Evolutionary conservation across 2,797 vertebrate genomes (phyloP).

Genomic region (Catharus ustulatus): DNA sequence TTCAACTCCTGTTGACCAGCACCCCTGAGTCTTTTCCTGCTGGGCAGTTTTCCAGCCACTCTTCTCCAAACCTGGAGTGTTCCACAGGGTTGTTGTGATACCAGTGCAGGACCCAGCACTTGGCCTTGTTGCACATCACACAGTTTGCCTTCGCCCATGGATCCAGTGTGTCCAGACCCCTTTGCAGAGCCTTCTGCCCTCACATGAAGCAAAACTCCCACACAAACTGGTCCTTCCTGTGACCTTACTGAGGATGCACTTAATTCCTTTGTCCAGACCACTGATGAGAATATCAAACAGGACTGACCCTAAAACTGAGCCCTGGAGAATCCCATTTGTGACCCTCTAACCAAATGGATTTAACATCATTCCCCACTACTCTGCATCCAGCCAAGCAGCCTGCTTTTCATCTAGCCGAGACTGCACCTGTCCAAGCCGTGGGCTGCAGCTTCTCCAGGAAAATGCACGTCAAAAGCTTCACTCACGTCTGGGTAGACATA

Average conservation of each 20-base stretch:
- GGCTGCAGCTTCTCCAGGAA: background rate
- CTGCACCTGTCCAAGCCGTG: background rate
- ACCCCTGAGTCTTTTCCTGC: background rate
- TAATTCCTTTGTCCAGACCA: background rate
- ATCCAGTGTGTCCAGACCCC: background rate
- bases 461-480: background rate
- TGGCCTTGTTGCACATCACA: background rate
- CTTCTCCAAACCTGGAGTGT: background rate
- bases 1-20: background rate
- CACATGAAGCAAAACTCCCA: background rate
- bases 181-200: background rate
- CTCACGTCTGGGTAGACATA: background rate
- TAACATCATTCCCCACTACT: background rate
- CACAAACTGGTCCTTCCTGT: background rate
- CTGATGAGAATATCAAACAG: background rate
- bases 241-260: background rate
- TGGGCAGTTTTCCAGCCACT: background rate
- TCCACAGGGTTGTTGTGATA: too few species aligned
- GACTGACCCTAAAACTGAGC: background rate
- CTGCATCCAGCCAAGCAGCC: background rate
- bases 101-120: rapidly evolving
- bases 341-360: background rate
- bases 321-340: background rate
- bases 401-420: background rate
- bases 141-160: background rate